Evolutionary conservation across 2,797 vertebrate species (phyloP).

Genomic region (Bovichtus variegatus): DNA sequence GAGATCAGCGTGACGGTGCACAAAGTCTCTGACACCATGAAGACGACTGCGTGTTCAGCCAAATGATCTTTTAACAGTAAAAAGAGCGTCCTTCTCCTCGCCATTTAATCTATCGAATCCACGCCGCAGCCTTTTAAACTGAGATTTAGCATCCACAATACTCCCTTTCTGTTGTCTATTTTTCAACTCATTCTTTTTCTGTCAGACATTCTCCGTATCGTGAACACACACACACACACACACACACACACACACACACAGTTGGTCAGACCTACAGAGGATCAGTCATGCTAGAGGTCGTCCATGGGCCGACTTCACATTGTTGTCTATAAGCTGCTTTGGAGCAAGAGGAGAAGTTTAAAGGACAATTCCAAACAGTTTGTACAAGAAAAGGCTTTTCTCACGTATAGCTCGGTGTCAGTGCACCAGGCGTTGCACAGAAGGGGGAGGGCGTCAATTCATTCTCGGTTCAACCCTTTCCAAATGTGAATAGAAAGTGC

Average conservation of each 20-base stretch:
- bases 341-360: slow-evolving; percentile 68
- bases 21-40: slow-evolving; percentile 6
- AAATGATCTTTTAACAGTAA: slow-evolving; percentile 40
- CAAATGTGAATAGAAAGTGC: slow-evolving; percentile 64
- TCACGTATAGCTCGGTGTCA: slow-evolving; percentile 51
- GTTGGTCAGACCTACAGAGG: slow-evolving; percentile 50
- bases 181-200: slow-evolving; percentile 40
- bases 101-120: slow-evolving; percentile 40
- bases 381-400: slow-evolving; percentile 52
- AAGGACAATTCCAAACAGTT: slow-evolving; percentile 71
- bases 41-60: slow-evolving; percentile 22
- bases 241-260: slow-evolving; percentile 33
- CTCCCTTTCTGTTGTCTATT: slow-evolving; percentile 38
- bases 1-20: slow-evolving; percentile 9
- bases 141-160: slow-evolving; percentile 44
- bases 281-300: slow-evolving; percentile 76
- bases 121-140: slow-evolving; percentile 39
- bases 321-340: slow-evolving; percentile 81
- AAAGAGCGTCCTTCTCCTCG: slow-evolving; percentile 27
- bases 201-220: slow-evolving; percentile 17
- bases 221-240: slow-evolving; percentile 1
- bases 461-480: slow-evolving; percentile 52
- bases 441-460: slow-evolving; percentile 57
- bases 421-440: slow-evolving; percentile 46
- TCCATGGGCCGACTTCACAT: slow-evolving; percentile 69